Percentiles rank a stretch among this genome's conserved stretches.
Evolutionary conservation across 2,888 invertebrate genomes (phyloP).

Genomic region (Diplazon laetatorius): DNA sequence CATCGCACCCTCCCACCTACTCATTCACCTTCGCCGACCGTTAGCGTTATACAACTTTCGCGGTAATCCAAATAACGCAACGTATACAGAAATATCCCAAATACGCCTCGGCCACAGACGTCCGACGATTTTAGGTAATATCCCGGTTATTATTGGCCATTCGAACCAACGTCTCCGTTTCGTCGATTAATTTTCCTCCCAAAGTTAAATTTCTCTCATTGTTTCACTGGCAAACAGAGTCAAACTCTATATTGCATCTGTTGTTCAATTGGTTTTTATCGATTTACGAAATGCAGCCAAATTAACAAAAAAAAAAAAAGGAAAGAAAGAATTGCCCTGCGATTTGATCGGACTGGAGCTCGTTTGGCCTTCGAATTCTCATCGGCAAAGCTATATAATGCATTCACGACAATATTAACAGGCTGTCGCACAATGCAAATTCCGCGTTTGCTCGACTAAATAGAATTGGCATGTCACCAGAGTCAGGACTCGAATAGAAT

Average conservation of each 20-base stretch:
- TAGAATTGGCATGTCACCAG: conserved; percentile 80
- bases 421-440: conserved; percentile 78
- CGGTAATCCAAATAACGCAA: neutral
- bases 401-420: conserved; percentile 79
- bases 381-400: conserved; percentile 27
- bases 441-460: conserved; percentile 80
- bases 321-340: neutral
- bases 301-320: neutral
- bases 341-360: conserved; percentile 6
- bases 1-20: neutral
- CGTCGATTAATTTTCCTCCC: too few species aligned
- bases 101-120: neutral
- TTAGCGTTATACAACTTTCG: conserved; percentile 6
- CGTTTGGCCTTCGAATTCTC: conserved; percentile 5
- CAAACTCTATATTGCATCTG: too few species aligned
- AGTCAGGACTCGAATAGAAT: conserved; percentile 79
- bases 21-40: neutral
- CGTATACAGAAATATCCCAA: neutral
- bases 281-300: too few species aligned
- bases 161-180: too few species aligned
- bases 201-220: neutral
- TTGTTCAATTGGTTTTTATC: too few species aligned
- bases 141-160: too few species aligned
- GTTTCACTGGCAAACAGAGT: too few species aligned
- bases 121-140: neutral